Evolutionary conservation across 2,797 vertebrate species (phyloP), one percentile per base, ranked within the genome.

Genomic region (Echiichthys vipera): DNA sequence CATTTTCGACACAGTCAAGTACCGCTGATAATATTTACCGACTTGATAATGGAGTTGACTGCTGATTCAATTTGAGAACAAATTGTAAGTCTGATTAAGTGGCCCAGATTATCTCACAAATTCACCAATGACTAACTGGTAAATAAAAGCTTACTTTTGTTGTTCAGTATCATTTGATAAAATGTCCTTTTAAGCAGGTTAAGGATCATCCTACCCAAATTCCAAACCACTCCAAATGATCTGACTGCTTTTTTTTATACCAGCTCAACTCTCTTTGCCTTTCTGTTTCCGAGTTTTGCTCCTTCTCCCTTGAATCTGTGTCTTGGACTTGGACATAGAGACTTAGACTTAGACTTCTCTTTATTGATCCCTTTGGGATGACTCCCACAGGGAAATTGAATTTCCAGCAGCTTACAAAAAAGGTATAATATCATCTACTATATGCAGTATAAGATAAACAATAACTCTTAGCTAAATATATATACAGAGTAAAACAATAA

Each of bases 51-150:
- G 20, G 43, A 68, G 65, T 20, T 49, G 39, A 63, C 24, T 63
- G 51, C 46, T 36, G 49, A 61, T 68, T 73, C 29, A 65, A 49
- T 78, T 62, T 65, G 40, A n/a, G 22, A 66, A 58, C 29, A 43
- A 55, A 43, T 61, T 25, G 5, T 43, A n/a, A 37, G 46, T 18
- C 14, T 39, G 40, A 63, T 59, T 51, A 53, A 22, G 47, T 49
- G 0, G 70, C 7, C n/a, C 20, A 58, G 40, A 65, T 59, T 57
- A 65, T 58, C 27, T 80, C 17, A 58, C 13, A 67, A 68, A 72
- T 15, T 53, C 17, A 25, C 2, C 39, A 13, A 42, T 25, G 22
- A 32, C 49, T 34, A 69, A 12, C 57, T 5, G 20, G 39, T 34
- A 53, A 75, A 70, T 30, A 7, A 66, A 66, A 67, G 27, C 50